Evolutionary conservation across 1,140 invertebrate species (phyloP), one percentile per base, ranked within the genome.

Genomic region (Tetramorium simillimum): DNA sequence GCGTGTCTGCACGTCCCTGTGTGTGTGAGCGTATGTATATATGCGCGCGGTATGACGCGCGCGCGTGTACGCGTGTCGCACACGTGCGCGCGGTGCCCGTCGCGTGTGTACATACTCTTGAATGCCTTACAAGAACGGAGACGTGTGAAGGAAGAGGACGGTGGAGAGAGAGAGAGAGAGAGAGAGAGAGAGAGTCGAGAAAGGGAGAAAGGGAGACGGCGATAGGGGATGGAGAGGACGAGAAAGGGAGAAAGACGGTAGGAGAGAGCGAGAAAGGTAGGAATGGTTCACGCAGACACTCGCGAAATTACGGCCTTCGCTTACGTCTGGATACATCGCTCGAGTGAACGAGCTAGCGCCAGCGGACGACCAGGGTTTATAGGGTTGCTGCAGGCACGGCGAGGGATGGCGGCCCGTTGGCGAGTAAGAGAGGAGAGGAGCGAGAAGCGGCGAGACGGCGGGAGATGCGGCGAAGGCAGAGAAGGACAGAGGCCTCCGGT

Each of bases 301-400:
- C 86, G 91, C 90, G 90, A 93, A 94, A 94, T 93, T 93, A 93
- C 92, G 91, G 92, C 89, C 89, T 93, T 92, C 91, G 91, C 90
- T 92, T 92, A 92, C 91, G 91, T 93, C 91, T 92, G 89, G 91
- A 93, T 93, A 92, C 92, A 93, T 92, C 87, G 91, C 89, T 91
- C 88, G 91, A 91, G 87, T 90, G 91, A 92, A 90, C 88, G 91
- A 91, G 88, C 90, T 88, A 88, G 89, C 90, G 81, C 81, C 88
- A 92, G 86, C 88, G 89, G 90, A 92, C 92, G 91, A 92, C 87
- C 90, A 91, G 88, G 92, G 92, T 94, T 94, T 93, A 92, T 89
- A 91, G 89, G 88, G 85, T 90, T 86, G 88, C 86, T 86, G 78
- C 78, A 91, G 86, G 89, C 69, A 89, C 53, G 70, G 77, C 69